These are phyloP conservation scores for Gambusia yucatana DNA, from an alignment of 2,797 vertebrate genomes.

Conservation along the genomic window DNA sequence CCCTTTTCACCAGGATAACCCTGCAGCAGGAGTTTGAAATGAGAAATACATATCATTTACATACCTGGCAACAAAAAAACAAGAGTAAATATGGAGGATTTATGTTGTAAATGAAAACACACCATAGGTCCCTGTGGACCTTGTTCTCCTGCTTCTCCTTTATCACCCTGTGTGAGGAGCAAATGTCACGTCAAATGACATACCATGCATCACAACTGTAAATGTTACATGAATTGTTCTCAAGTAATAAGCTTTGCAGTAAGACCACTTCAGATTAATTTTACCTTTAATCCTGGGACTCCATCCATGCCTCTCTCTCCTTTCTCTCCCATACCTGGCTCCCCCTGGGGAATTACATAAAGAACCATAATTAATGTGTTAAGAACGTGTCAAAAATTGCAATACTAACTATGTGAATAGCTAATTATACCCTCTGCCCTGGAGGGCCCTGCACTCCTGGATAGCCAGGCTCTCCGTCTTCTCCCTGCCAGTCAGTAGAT, in stretches of 20 bases:
- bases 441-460: constrained; percentile 82
- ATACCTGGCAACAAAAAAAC: background rate
- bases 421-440: constrained; percentile 84
- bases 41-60: background rate
- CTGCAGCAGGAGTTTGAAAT: constrained; percentile 62
- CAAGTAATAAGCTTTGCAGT: background rate
- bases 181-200: background rate
- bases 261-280: background rate
- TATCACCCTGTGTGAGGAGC: constrained; percentile 74
- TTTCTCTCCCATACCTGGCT: constrained; percentile 82
- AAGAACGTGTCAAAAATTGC: background rate
- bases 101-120: constrained; percentile 20
- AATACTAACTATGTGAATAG: background rate
- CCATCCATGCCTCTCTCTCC: constrained; percentile 88
- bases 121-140: constrained; percentile 74
- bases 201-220: background rate
- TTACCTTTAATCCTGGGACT: constrained; percentile 86
- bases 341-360: constrained; percentile 80
- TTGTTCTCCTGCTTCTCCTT: constrained; percentile 77
- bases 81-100: background rate
- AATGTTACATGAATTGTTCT: background rate
- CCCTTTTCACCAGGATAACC: constrained; percentile 89
- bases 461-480: constrained; percentile 84
- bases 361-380: background rate
- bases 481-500: constrained; percentile 80